Evolutionary conservation across 2,797 vertebrate genomes (phyloP).

Genomic region (Tenualosa ilisha): DNA sequence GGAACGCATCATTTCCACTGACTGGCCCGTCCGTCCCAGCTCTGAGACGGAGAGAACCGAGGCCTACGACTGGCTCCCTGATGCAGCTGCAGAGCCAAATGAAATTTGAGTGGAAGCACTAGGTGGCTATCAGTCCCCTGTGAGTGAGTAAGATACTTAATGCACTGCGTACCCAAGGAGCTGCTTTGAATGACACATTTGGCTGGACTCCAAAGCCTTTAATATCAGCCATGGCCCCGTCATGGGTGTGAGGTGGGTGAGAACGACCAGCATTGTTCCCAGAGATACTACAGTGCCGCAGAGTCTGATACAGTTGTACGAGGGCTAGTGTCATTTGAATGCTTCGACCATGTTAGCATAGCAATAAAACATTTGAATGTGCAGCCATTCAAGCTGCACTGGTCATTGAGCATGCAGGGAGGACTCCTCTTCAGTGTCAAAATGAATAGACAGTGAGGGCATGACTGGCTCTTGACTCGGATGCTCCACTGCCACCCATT

Average conservation of each 20-base stretch:
- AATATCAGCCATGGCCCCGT: background rate
- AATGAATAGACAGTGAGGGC: background rate
- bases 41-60: no score
- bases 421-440: background rate
- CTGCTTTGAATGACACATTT: background rate
- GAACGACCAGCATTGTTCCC: background rate
- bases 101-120: no score
- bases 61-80: no score
- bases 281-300: background rate
- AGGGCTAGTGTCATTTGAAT: slow-evolving; percentile 41
- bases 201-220: background rate
- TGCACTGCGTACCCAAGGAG: background rate
- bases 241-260: background rate
- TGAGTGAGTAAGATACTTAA: background rate
- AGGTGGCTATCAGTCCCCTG: background rate
- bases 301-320: slow-evolving; percentile 20
- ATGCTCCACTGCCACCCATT: background rate
- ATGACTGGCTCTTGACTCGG: background rate
- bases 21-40: no score
- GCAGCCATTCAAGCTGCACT: background rate
- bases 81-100: no score
- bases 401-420: background rate
- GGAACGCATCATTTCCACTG: no score
- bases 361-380: slow-evolving; percentile 37
- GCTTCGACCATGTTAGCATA: background rate